These are phyloP conservation scores for Mimachlamys varia DNA, from an alignment of 2,888 invertebrate species.

Conservation along the genomic window DNA sequence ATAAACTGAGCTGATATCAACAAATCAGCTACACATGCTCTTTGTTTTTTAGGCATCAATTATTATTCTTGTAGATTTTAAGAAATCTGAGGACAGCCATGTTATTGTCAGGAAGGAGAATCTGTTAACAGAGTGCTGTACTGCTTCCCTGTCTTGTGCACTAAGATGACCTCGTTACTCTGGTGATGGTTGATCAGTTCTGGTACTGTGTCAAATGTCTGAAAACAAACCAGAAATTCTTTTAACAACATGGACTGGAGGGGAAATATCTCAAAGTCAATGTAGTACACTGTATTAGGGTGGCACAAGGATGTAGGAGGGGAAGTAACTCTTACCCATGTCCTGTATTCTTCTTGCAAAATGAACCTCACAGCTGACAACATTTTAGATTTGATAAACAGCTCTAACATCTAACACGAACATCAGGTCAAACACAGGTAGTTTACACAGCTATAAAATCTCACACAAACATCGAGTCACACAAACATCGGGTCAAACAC, in stretches of 20 bases:
- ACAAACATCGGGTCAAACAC: no score
- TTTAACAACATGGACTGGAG: neutral
- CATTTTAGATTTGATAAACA: no score
- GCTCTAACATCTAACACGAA: no score
- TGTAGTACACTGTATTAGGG: no score
- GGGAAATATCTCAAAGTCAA: neutral
- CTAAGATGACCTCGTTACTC: constrained; percentile 62
- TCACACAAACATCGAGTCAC: no score
- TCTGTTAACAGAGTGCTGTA: constrained; percentile 41
- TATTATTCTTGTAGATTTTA: neutral
- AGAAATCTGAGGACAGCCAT: neutral
- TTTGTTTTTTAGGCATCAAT: neutral
- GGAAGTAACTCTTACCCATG: no score
- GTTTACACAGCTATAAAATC: no score
- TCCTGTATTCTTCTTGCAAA: no score
- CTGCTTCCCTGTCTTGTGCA: constrained; percentile 46
- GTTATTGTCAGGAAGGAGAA: constrained; percentile 20
- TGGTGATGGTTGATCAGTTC: constrained; percentile 62
- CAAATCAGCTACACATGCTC: neutral
- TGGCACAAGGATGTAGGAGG: no score
- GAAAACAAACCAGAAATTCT: constrained; percentile 42
- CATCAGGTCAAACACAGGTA: no score
- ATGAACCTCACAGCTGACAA: no score
- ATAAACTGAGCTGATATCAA: neutral
- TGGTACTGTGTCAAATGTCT: constrained; percentile 64